Evolutionary conservation across 2,888 invertebrate species (phyloP), one percentile per base, ranked within the genome.

Genomic region (Mycalesis mineus): DNA sequence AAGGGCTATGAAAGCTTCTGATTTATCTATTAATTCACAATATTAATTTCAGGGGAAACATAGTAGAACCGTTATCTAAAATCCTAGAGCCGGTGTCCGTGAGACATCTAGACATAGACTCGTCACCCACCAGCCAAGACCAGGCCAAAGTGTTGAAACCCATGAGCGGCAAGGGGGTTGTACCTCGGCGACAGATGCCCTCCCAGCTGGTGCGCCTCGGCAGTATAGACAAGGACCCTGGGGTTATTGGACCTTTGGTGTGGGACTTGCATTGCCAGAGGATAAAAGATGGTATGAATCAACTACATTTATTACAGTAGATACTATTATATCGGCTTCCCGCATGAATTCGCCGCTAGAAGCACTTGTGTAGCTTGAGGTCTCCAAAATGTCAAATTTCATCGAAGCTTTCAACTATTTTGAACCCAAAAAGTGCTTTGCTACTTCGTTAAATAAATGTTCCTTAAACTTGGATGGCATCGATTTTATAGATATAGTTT

Each of bases 11-110:
- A n/a, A n/a, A n/a, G n/a, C n/a, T n/a, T n/a, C n/a, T n/a, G n/a
- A n/a, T n/a, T n/a, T n/a, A n/a, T n/a, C n/a, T n/a, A n/a, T n/a
- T n/a, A n/a, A n/a, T n/a, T n/a, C n/a, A n/a, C n/a, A n/a, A n/a
- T n/a, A 22, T 22, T 22, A 22, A 31, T 41, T 71, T 69, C 78
- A 94, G 94, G 78, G 92, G 93, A 3, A 92, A 92, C 66, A 92
- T 94, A 57, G 95, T 95, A 2, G 95, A 96, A 73, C 95, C 96
- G 0, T 77, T 96, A 9, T 94, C 94, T 52, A 92, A 94, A 65
- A 95, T 96, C 5, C 82, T 96, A 28, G 95, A 96, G 74, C 95
- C 95, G 0, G 93, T 95, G 0, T 94, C 94, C 66, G 94, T 95
- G 9, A 91, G 93, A 0, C 93, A 94, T 70, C 83, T 94, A 22